phyloP scores from a whole-genome alignment of 2,888 invertebrate species.

The Micoletzkya japonica region DNA sequence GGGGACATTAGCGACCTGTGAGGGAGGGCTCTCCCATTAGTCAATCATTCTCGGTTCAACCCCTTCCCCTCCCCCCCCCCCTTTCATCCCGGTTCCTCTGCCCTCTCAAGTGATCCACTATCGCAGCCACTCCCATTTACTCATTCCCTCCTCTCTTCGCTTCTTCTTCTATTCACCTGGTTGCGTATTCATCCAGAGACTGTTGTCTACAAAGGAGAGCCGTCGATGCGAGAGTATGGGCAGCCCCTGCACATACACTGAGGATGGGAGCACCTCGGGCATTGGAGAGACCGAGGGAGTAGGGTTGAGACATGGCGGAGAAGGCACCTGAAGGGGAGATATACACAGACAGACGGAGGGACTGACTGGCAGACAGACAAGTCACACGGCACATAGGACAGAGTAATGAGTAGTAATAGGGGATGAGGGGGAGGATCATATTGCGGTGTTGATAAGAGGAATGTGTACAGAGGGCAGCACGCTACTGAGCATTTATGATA shows the following conservation, averaged over 20 bases:
- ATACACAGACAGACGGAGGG: too few species aligned
- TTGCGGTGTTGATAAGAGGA: too few species aligned
- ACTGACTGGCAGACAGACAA: too few species aligned
- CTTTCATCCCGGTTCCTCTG: conserved; percentile 10
- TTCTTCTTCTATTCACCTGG: too few species aligned
- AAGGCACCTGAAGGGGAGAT: conserved; percentile 45
- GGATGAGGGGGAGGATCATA: too few species aligned
- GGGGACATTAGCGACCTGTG: background rate
- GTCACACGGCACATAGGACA: too few species aligned
- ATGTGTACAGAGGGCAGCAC: too few species aligned
- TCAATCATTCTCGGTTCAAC: background rate
- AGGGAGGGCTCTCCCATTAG: background rate
- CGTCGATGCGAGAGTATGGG: conserved; percentile 54
- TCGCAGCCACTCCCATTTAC: too few species aligned
- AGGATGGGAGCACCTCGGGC: conserved; percentile 44
- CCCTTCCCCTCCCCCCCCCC: background rate
- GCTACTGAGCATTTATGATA: too few species aligned
- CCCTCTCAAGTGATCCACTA: too few species aligned
- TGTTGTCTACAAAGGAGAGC: conserved; percentile 53
- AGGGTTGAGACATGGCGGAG: conserved; percentile 56
- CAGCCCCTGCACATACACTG: conserved; percentile 48
- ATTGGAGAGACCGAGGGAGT: conserved; percentile 51
- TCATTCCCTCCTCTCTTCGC: too few species aligned
- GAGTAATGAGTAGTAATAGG: too few species aligned
- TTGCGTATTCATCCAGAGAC: conserved; percentile 51